A percentile compares a stretch with the other conserved stretches of the same genome.
Evolutionary conservation across 2,888 invertebrate species (phyloP).

Genomic region (Scaptomyza flava): DNA sequence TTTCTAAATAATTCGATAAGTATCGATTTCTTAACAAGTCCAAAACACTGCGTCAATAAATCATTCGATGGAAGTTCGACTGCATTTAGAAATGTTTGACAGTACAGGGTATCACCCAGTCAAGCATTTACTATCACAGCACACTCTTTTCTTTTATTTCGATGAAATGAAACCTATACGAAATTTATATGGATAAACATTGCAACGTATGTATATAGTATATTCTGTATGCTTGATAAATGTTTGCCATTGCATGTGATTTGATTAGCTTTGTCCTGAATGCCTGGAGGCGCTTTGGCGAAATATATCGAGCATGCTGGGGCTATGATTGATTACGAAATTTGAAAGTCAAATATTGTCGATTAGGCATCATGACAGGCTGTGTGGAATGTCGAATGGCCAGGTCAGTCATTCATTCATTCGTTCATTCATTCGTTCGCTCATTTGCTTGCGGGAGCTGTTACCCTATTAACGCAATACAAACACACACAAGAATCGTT

Average conservation of each 20-base stretch:
- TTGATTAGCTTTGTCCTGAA: slow-evolving; percentile 65
- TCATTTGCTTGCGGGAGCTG: slow-evolving; percentile 16
- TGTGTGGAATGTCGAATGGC: slow-evolving; percentile 19
- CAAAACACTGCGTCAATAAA: no score
- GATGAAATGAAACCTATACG: slow-evolving; percentile 3
- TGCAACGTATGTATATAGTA: not conserved
- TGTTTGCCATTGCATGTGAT: slow-evolving; percentile 70
- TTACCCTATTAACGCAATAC: slow-evolving; percentile 2
- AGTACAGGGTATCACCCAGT: not conserved
- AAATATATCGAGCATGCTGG: slow-evolving; percentile 42
- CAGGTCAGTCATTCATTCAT: slow-evolving; percentile 10
- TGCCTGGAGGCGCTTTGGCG: slow-evolving; percentile 43
- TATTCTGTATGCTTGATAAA: slow-evolving; percentile 55
- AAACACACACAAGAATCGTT: slow-evolving; percentile 2
- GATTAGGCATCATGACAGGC: slow-evolving; percentile 53
- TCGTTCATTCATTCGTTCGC: not conserved
- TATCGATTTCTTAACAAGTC: no score
- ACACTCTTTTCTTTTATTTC: not conserved
- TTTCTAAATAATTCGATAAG: not conserved
- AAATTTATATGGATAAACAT: slow-evolving; percentile 22
- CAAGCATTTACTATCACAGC: not conserved
- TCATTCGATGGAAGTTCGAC: no score
- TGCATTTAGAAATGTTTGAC: no score
- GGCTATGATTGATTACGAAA: slow-evolving; percentile 66
- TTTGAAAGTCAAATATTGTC: slow-evolving; percentile 74